Evolutionary conservation across 2,113 vertebrate genomes (phyloP).

Genomic region (Tauraco erythrolophus): DNA sequence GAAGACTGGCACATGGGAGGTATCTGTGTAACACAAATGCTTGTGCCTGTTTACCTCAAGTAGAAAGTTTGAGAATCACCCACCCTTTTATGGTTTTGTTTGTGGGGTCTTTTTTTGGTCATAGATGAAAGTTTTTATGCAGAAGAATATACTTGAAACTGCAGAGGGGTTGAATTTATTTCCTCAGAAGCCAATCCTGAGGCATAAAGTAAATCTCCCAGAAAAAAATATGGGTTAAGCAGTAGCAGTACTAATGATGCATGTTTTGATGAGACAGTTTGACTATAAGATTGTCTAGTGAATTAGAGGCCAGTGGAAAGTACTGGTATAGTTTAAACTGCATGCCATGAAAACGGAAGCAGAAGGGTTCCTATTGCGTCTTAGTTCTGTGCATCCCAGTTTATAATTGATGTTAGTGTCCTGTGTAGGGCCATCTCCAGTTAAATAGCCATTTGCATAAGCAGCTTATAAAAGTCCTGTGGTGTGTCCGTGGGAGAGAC

Average conservation of each 20-base stretch:
- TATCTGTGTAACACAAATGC: neutral
- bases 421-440: neutral
- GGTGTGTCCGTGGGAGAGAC: neutral
- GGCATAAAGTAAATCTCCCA: neutral
- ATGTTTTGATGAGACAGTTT: neutral
- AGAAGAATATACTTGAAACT: neutral
- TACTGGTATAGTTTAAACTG: neutral
- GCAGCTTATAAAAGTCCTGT: neutral
- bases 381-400: neutral
- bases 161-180: neutral
- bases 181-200: neutral
- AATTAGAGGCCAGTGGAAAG: neutral
- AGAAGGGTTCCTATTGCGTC: neutral
- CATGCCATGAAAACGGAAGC: neutral
- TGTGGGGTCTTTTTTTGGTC: neutral
- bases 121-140: neutral
- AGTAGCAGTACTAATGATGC: neutral
- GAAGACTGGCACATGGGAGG: neutral
- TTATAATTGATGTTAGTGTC: neutral
- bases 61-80: neutral
- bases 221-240: neutral
- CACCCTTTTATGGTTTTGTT: fast-evolving
- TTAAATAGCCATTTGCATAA: neutral
- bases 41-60: neutral
- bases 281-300: neutral